Evolutionary conservation across 2,797 vertebrate genomes (phyloP), one percentile per base, ranked within the genome.

Genomic region (Sitta carolinensis): DNA sequence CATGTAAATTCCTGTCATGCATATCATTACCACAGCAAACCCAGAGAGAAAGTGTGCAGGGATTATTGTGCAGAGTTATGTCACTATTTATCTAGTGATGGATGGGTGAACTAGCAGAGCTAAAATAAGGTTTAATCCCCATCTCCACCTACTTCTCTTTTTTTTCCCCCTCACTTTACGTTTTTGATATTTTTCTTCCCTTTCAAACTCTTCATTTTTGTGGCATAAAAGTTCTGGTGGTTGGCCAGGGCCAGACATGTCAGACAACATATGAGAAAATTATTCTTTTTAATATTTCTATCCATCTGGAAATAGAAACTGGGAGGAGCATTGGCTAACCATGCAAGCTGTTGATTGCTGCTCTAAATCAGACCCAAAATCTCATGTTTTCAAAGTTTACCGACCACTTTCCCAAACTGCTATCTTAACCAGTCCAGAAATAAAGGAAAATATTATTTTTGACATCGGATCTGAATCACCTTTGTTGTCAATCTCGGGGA

Each of bases 1-100:
- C 55, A 87, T 93, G 93, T 40, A 95, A 93, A 95, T 93, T 92
- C 94, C 68, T 92, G 29, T n/a, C 79, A 64, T 75, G 63, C 36
- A 79, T 66, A 38, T 91, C 79, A 74, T 82, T 76, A 64, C 47
- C 91, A 89, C 15, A 70, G 50, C 58, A 93, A 95, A 84, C n/a
- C 14, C 69, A 91, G 86, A 58, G 68, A 94, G 58, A 50, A 91
- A 61, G 55, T 50, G 48, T 38, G 45, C 25, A 47, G 58, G 66
- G 73, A 94, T 90, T 88, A 82, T 89, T 62, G 47, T 79, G 85
- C 52, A 87, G 52, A 82, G 45, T 52, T 50, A 34, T 62, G 81
- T 82, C 93, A 82, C 48, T 85, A 21, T 68, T 89, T 92, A 92
- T 91, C 80, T 78, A 69, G 55, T 74, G 72, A 91, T 21, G 79